These are phyloP conservation scores for Channa argus DNA, from an alignment of 2,113 vertebrate genomes.

Conservation along the genomic window DNA sequence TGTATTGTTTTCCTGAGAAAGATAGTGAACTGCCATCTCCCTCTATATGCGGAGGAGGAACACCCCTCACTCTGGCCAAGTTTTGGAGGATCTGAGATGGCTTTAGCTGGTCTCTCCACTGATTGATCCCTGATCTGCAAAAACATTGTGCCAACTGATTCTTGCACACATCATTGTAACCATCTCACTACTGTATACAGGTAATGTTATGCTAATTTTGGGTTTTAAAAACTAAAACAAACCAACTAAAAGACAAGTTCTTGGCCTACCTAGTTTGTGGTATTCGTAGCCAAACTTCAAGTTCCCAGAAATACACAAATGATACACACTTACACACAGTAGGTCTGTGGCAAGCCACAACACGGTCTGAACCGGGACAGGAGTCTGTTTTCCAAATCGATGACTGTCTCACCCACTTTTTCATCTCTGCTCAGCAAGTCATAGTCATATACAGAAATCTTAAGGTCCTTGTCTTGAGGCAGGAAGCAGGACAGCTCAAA, in stretches of 20 bases:
- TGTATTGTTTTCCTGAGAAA: constrained; percentile 87
- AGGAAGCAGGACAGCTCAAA: constrained; percentile 96
- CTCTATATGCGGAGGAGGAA: constrained; percentile 84
- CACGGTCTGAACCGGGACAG: constrained; percentile 92
- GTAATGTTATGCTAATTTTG: neutral
- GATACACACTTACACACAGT: constrained; percentile 89
- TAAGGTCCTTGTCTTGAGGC: constrained; percentile 98
- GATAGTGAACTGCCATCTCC: constrained; percentile 87
- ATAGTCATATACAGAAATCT: constrained; percentile 95
- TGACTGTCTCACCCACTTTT: constrained; percentile 96
- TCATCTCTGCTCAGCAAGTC: constrained; percentile 93
- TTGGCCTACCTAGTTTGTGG: neutral
- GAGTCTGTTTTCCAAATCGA: constrained; percentile 96
- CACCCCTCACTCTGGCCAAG: constrained; percentile 87
- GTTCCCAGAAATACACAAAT: neutral
- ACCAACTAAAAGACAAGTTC: neutral
- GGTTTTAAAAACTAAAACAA: neutral
- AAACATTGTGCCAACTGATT: neutral
- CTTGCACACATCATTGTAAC: neutral
- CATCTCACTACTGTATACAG: neutral
- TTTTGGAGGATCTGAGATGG: constrained; percentile 92
- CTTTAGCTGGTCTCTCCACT: constrained; percentile 94
- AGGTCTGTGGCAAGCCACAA: constrained; percentile 93
- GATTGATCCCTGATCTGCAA: constrained; percentile 92
- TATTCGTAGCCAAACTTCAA: neutral